Conservation (phyloP, 2,888 invertebrate species). For the Polyommatus iphigenia region DNA sequence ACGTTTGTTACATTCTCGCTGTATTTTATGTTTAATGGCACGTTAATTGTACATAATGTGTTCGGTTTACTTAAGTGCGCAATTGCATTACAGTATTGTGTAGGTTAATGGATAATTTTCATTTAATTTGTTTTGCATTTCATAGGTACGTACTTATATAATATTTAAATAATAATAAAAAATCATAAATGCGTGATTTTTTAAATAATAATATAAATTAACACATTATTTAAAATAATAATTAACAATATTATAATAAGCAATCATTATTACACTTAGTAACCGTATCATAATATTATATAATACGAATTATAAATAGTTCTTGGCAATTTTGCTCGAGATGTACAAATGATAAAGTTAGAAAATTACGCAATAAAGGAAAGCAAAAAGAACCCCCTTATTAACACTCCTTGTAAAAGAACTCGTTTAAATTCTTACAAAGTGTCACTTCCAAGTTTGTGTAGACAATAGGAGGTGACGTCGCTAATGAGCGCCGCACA, state of each 20-base stretch:
- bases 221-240: too few relatives aligned
- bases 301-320: too few relatives aligned
- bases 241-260: too few relatives aligned
- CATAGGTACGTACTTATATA: too few relatives aligned
- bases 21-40: background rate
- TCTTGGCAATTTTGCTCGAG: too few relatives aligned
- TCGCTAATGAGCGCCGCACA: slow-evolving; percentile 4
- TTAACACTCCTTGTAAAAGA: background rate
- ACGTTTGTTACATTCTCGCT: background rate
- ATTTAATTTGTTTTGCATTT: background rate
- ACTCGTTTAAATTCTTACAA: background rate
- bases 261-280: background rate
- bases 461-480: background rate
- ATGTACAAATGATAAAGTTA: too few relatives aligned
- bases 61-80: background rate
- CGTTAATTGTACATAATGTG: background rate
- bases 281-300: too few relatives aligned
- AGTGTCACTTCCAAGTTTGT: background rate
- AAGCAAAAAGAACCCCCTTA: background rate
- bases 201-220: too few relatives aligned
- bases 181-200: too few relatives aligned
- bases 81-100: background rate
- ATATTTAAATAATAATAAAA: too few relatives aligned
- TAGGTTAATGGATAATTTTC: background rate
- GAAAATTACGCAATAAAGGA: background rate